A percentile compares a stretch with the other conserved stretches of the same genome.
Conservation (phyloP, 2,113 vertebrate genomes). For the Leucopternis melanops region DNA sequence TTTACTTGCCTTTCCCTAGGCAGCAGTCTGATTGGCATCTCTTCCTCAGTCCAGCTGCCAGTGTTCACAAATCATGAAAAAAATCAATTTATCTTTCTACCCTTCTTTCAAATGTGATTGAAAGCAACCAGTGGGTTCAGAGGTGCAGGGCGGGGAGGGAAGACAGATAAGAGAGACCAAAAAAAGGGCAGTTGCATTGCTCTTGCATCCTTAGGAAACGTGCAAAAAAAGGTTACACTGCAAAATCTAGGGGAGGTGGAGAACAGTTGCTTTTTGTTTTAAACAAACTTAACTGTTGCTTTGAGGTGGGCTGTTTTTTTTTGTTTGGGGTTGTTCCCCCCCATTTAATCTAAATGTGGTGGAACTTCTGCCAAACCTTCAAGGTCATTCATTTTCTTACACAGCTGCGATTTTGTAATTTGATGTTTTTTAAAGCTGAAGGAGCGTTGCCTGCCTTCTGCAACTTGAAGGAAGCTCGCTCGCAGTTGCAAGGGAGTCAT, state of each 20-base stretch:
- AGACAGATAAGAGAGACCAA: neutral
- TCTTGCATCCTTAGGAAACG: accelerated
- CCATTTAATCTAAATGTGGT: neutral
- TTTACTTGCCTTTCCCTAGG: neutral
- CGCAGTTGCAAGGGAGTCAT: neutral
- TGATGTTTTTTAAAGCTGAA: neutral
- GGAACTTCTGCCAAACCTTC: neutral
- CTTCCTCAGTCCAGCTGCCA: neutral
- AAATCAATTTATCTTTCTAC: neutral
- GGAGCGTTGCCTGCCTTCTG: neutral
- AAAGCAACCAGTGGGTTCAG: neutral
- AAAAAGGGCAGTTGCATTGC: neutral
- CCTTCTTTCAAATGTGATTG: neutral
- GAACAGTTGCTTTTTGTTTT: neutral
- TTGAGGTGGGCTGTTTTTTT: neutral
- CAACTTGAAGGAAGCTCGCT: neutral
- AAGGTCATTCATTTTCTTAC: neutral
- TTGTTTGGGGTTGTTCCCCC: neutral
- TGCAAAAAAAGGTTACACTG: neutral
- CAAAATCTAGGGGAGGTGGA: neutral
- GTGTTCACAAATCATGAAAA: neutral
- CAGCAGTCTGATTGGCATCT: neutral
- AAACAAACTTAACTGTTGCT: neutral
- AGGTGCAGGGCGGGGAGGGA: neutral
- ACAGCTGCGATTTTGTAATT: neutral